These are phyloP conservation scores for Plusia festucae DNA, from an alignment of 2,888 invertebrate species.

Conservation along the genomic window DNA sequence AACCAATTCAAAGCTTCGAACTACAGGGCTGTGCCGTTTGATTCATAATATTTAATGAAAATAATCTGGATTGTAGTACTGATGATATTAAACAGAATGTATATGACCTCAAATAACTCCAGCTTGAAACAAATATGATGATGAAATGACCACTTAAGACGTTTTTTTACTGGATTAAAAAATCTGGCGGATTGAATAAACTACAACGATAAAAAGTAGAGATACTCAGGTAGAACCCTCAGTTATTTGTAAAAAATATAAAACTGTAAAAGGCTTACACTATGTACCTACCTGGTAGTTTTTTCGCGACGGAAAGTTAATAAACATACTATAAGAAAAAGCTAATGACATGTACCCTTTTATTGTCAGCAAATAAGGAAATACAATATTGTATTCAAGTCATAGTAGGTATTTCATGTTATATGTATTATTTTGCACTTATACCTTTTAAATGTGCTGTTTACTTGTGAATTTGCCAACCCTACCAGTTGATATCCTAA, in stretches of 20 bases:
- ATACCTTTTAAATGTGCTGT: not conserved
- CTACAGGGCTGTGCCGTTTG: not conserved
- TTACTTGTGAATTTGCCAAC: constrained; percentile 18
- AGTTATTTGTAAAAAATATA: too few relatives aligned
- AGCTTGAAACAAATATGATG: not conserved
- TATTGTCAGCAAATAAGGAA: not conserved
- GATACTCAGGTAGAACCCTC: too few relatives aligned
- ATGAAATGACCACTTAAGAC: too few relatives aligned
- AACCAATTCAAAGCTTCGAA: not conserved
- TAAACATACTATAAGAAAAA: not conserved
- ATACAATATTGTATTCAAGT: not conserved
- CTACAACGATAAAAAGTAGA: not conserved
- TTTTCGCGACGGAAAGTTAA: not conserved
- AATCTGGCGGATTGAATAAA: not conserved
- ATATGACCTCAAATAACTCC: not conserved
- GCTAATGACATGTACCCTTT: not conserved
- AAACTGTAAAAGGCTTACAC: too few relatives aligned
- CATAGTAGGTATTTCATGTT: not conserved
- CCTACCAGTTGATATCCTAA: constrained; percentile 28
- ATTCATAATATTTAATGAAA: too few relatives aligned
- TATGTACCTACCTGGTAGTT: not conserved
- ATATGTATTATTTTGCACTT: not conserved
- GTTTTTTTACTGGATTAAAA: not conserved
- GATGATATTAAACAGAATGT: too few relatives aligned
- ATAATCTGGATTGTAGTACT: too few relatives aligned